Conservation (phyloP, 1,140 invertebrate genomes). For the Trissolcus basalis region DNA sequence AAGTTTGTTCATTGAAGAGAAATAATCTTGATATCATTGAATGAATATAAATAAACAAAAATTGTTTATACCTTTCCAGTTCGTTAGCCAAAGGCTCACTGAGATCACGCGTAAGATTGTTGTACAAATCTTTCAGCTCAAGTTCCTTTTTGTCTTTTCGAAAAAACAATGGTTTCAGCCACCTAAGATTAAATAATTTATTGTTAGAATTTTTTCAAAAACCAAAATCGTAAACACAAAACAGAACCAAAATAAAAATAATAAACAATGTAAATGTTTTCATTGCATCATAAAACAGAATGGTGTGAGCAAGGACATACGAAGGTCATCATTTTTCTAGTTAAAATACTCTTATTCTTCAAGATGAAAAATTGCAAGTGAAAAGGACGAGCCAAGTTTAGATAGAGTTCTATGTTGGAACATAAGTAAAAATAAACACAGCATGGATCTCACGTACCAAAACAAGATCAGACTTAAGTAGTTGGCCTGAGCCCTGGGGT, state of each 20-base stretch:
- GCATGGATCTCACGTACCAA: constrained; percentile 31
- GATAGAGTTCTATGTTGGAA: neutral
- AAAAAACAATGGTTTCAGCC: constrained; percentile 54
- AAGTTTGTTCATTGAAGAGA: too few relatives aligned
- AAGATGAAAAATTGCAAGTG: neutral
- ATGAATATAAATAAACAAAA: too few relatives aligned
- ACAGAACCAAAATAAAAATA: too few relatives aligned
- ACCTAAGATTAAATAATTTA: constrained; percentile 30
- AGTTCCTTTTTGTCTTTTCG: constrained; percentile 41
- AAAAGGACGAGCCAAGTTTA: constrained; percentile 2
- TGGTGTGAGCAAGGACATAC: too few relatives aligned
- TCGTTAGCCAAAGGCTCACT: constrained; percentile 46
- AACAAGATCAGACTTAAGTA: constrained; percentile 35
- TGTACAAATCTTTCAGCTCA: constrained; percentile 53
- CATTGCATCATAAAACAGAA: too few relatives aligned
- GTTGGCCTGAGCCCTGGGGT: constrained; percentile 34
- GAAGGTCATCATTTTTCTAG: too few relatives aligned
- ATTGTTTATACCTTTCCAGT: constrained; percentile 35
- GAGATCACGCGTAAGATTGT: constrained; percentile 42
- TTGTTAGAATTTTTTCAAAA: neutral
- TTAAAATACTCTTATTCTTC: too few relatives aligned
- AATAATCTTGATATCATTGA: too few relatives aligned
- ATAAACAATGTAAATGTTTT: too few relatives aligned
- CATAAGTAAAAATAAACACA: constrained; percentile 30
- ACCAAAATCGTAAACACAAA: neutral